Evolutionary conservation across 2,797 vertebrate species (phyloP), one percentile per base, ranked within the genome.

Genomic region (Poecilia picta): DNA sequence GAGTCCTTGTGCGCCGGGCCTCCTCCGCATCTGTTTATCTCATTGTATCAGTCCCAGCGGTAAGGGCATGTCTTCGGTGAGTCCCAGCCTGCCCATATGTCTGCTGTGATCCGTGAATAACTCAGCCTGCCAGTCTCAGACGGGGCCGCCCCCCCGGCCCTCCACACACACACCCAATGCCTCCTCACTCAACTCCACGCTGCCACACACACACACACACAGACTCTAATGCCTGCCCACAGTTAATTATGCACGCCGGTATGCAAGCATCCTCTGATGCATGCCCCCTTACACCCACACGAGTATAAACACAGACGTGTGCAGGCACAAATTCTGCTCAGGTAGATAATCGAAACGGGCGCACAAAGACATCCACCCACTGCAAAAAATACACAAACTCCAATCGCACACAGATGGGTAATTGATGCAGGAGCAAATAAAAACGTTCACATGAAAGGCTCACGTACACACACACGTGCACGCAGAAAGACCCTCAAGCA

Each of bases 61-160:
- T 90, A 73, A 91, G 85, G 88, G 87, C 91, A 89, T 85, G 90
- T 93, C 91, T 93, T 92, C 91, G 85, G 87, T 1, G 39, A 81
- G 83, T 94, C 93, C 92, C 93, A 88, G 91, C 91, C 91, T 89
- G 89, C 91, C 93, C 93, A 90, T 94, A 92, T 93, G 93, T 94
- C 93, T 91, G 91, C 93, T 31, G 91, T 94, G 93, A 94, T 95
- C 93, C 94, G 93, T 95, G 94, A 94, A 94, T 93, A 94, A 94
- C 93, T 90, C 87, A 90, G 89, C 87, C 90, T 90, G 91, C 91
- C 91, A 90, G 90, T 88, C 90, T 90, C 86, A 91, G 89, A 91
- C 90, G 83, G 82, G 85, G 79, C 85, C 57, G 79, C 82, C 57
- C 84, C 81, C 13, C 5, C 47, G 4, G 15, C 47, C 47, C 2